These are phyloP conservation scores for Siderastrea radians DNA, from an alignment of 92 coral and sea anemone genomes.

Conservation along the genomic window DNA sequence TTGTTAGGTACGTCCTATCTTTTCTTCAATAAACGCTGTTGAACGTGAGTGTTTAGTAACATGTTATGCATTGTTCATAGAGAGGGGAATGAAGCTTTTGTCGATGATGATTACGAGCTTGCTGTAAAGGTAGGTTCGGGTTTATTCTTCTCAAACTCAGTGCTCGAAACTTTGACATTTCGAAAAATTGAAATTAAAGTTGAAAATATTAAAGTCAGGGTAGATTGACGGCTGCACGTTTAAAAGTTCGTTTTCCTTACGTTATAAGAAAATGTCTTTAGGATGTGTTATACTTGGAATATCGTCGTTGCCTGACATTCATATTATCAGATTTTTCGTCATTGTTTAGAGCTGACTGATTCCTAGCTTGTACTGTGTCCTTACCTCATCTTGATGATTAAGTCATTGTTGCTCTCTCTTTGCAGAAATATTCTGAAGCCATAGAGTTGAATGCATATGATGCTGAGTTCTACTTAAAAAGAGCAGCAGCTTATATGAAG, in stretches of 20 bases:
- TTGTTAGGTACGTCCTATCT: slow-evolving; percentile 11
- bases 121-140: slow-evolving; percentile 79
- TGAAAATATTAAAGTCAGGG: too few relatives aligned
- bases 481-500: slow-evolving; percentile 88
- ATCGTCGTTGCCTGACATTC: too few relatives aligned
- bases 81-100: slow-evolving; percentile 96
- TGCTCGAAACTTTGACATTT: neutral
- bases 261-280: too few relatives aligned
- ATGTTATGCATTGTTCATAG: slow-evolving; percentile 35
- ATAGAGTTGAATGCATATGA: slow-evolving; percentile 84
- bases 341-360: neutral
- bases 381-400: too few relatives aligned
- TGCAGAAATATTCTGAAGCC: slow-evolving; percentile 88
- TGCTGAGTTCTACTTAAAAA: slow-evolving; percentile 81
- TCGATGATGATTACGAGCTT: slow-evolving; percentile 85
- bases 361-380: neutral
- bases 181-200: too few relatives aligned
- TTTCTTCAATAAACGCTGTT: neutral
- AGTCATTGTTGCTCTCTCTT: neutral
- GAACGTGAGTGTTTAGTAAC: neutral
- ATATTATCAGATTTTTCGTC: too few relatives aligned
- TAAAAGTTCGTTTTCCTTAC: too few relatives aligned
- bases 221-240: too few relatives aligned
- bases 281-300: too few relatives aligned
- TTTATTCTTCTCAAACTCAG: neutral